Percentiles rank a stretch among this genome's conserved stretches.
Evolutionary conservation across 2,113 vertebrate species (phyloP).

Genomic region (Lampris incognitus): DNA sequence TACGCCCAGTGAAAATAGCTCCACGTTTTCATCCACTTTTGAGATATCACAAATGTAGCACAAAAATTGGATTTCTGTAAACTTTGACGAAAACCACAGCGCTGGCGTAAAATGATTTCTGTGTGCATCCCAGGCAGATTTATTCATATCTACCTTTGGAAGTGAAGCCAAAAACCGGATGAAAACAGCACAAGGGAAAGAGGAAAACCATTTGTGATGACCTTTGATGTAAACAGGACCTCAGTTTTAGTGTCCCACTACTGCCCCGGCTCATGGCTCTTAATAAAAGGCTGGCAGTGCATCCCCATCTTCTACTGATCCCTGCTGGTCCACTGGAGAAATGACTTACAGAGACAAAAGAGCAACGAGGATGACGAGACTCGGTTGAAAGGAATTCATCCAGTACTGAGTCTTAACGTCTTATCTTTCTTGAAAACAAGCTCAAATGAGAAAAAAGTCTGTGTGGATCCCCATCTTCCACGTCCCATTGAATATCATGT

Average conservation of each 20-base stretch:
- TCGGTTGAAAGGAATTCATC: no score
- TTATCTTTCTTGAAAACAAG: no score
- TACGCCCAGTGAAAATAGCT: no score
- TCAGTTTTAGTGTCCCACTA: background rate
- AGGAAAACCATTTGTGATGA: background rate
- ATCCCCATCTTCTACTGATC: constrained; percentile 3
- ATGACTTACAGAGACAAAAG: constrained; percentile 8
- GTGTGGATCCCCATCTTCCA: no score
- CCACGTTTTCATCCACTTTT: background rate
- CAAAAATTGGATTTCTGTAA: constrained; percentile 5
- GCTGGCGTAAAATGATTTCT: background rate
- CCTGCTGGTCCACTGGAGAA: constrained; percentile 7
- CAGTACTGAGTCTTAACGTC: no score
- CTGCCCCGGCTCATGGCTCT: background rate
- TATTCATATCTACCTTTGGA: constrained; percentile 8
- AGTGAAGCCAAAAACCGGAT: constrained; percentile 10
- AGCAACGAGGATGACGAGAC: background rate
- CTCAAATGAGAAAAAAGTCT: no score
- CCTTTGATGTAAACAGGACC: constrained; percentile 3
- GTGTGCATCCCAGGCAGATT: constrained; percentile 1
- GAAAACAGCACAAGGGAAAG: background rate
- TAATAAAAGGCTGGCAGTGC: background rate
- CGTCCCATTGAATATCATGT: no score
- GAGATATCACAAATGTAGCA: background rate
- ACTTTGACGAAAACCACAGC: constrained; percentile 6